Evolutionary conservation across 2,797 vertebrate species (phyloP).

Genomic region (Luscinia luscinia): DNA sequence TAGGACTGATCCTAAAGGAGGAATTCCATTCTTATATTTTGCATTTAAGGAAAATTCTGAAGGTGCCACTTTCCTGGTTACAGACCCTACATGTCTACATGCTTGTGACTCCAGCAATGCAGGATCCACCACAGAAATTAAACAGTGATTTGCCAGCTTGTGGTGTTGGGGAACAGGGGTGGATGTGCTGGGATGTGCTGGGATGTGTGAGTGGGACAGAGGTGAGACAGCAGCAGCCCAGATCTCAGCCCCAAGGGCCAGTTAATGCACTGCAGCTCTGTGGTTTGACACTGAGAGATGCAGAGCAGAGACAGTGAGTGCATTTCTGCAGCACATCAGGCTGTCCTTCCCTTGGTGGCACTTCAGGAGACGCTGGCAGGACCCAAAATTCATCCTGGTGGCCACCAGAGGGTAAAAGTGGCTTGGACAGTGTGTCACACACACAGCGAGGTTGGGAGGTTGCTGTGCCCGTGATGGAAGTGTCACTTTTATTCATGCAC

Average conservation of each 20-base stretch:
- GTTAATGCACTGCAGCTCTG: not conserved
- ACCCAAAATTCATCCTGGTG: not conserved
- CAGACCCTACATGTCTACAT: not conserved
- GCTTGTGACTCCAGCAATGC: not conserved
- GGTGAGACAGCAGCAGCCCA: not conserved
- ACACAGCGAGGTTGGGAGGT: not conserved
- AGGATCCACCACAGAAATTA: not conserved
- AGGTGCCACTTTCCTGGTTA: not conserved
- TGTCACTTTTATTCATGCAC: not conserved
- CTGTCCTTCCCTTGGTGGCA: not conserved
- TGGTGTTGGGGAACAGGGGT: accelerated
- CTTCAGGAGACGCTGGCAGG: not conserved
- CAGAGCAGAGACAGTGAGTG: not conserved
- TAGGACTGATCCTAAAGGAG: not conserved
- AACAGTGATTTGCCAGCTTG: not conserved
- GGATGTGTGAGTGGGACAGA: not conserved
- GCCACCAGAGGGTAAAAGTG: not conserved
- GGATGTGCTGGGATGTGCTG: not conserved
- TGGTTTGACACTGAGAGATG: not conserved
- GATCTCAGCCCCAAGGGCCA: not conserved
- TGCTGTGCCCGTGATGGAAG: not conserved
- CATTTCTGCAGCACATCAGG: accelerated
- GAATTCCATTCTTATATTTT: not conserved
- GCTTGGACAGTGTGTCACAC: accelerated
- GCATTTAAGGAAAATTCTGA: not conserved